Conservation (phyloP, 2,797 vertebrate genomes). For the Sebastes minor region DNA sequence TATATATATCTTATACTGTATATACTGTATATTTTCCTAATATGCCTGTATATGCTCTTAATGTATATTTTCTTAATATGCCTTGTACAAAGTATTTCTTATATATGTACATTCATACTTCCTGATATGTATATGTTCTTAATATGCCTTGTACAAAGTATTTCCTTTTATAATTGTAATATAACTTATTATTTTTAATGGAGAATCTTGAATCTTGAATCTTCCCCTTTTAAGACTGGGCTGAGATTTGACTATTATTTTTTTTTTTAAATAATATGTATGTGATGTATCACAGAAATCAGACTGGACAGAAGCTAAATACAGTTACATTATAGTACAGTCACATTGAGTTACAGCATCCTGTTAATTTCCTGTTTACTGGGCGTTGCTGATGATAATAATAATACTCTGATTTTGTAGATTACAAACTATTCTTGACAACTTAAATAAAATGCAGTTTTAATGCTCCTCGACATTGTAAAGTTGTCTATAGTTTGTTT, state of each 20-base stretch:
- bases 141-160: too few species aligned
- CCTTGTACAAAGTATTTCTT: too few species aligned
- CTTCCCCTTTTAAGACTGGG: background rate
- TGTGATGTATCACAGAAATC: background rate
- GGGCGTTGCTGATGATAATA: slow-evolving; percentile 16
- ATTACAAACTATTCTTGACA: background rate
- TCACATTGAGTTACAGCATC: background rate
- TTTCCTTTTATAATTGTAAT: too few species aligned
- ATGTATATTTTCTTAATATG: too few species aligned
- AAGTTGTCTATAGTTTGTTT: background rate
- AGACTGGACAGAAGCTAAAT: background rate
- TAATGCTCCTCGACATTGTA: accelerated
- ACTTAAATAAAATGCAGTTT: background rate
- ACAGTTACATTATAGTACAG: background rate
- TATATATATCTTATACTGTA: too few species aligned
- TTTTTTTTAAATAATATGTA: too few species aligned
- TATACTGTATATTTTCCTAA: too few species aligned
- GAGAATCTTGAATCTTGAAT: too few species aligned
- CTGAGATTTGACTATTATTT: accelerated
- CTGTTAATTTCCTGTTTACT: slow-evolving; percentile 52
- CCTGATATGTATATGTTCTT: too few species aligned
- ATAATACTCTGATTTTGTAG: background rate
- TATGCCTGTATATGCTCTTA: too few species aligned
- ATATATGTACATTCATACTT: too few species aligned
- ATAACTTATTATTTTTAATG: too few species aligned